A percentile compares a stretch with the other conserved stretches of the same genome.
Conservation (phyloP, 1,140 invertebrate species). For the Drosophila dunni region DNA sequence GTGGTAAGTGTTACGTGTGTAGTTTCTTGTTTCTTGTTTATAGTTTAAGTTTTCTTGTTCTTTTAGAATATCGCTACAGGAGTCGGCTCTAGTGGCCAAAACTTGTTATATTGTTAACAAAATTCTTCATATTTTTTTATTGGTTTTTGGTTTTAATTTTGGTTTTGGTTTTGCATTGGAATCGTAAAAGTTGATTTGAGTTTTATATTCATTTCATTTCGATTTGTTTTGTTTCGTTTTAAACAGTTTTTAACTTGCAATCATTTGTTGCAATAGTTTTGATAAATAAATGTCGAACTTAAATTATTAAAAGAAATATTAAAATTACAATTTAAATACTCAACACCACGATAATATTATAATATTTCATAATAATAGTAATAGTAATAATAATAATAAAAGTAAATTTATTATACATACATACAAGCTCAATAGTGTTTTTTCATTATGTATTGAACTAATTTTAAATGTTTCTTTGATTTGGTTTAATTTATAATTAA, state of each 20-base stretch:
- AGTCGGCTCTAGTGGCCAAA: conserved; percentile 63
- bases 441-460: conserved; percentile 56
- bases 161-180: conserved; percentile 30
- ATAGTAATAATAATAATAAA: conserved; percentile 60
- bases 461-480: conserved; percentile 72
- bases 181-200: conserved; percentile 50
- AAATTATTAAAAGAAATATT: conserved; percentile 56
- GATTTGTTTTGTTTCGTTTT: conserved; percentile 11
- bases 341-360: conserved; percentile 47
- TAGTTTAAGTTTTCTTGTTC: conserved; percentile 59
- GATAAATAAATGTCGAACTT: conserved; percentile 56
- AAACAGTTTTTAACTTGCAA: conserved; percentile 11
- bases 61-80: conserved; percentile 80
- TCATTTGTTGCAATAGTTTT: conserved; percentile 22
- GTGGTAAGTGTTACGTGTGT: background rate
- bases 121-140: conserved; percentile 46
- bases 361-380: conserved; percentile 37
- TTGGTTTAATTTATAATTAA: conserved; percentile 76
- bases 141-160: conserved; percentile 4
- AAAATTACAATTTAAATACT: conserved; percentile 48
- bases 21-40: conserved; percentile 24
- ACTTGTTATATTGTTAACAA: conserved; percentile 60
- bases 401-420: conserved; percentile 78
- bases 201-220: conserved; percentile 16
- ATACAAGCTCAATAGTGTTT: conserved; percentile 74